These are phyloP conservation scores for Leptonema lineaticorne DNA, from an alignment of 1,140 invertebrate species.

Conservation along the genomic window DNA sequence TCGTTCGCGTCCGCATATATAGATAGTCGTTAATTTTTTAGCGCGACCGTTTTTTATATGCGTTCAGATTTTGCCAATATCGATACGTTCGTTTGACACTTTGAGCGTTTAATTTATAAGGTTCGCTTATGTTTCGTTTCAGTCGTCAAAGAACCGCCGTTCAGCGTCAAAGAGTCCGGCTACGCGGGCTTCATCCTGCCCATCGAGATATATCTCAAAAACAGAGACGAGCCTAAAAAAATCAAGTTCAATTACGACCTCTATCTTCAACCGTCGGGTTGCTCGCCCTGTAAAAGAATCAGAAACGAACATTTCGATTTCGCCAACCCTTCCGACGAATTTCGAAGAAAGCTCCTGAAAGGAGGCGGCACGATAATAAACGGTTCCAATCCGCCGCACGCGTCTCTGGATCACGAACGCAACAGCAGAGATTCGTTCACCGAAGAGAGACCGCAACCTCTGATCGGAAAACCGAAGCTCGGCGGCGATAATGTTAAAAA, in stretches of 20 bases:
- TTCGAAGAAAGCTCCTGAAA: conserved; percentile 81
- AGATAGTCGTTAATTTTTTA: no score
- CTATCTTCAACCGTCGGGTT: conserved; percentile 71
- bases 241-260: conserved; percentile 87
- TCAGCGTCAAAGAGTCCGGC: conserved; percentile 85
- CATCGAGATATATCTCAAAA: conserved; percentile 89
- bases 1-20: no score
- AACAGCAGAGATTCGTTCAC: conserved; percentile 56
- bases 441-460: conserved; percentile 54
- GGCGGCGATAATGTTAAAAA: conserved; percentile 64
- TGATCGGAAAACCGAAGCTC: conserved; percentile 70
- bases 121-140: conserved; percentile 46
- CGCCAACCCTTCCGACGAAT: conserved; percentile 84
- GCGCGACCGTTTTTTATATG: neutral
- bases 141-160: conserved; percentile 91
- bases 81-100: no score
- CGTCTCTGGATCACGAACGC: conserved; percentile 53
- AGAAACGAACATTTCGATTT: conserved; percentile 78
- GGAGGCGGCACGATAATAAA: conserved; percentile 69
- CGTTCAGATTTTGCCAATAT: neutral
- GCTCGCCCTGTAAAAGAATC: conserved; percentile 66
- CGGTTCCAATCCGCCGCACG: conserved; percentile 46
- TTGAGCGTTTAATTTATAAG: no score
- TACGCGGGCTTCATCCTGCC: conserved; percentile 91
- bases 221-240: conserved; percentile 88